Base-by-base conservation (phyloP, 2,797 vertebrate genomes). In the Lindbergichthys nudifrons region DNA sequence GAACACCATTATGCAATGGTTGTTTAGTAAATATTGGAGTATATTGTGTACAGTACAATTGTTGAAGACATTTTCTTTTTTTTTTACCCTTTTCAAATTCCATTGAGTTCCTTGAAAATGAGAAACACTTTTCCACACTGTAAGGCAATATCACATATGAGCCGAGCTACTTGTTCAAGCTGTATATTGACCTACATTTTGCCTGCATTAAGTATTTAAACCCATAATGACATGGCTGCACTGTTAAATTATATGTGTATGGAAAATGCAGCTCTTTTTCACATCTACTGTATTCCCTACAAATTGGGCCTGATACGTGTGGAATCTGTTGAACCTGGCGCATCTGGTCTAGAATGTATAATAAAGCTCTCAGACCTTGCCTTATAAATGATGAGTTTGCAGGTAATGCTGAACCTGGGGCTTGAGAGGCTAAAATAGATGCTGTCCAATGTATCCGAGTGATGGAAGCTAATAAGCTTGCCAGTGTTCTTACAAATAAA, bases 401-500 rank as follows among this genome's bases (percentile, higher is more conserved):
- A 43, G 39, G 11, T 42, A 26, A 21, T 16, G 5, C 23, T 30
- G 61, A 47, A 30, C 9, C 26, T 15, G 41, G 46, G 11, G 26
- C 45, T 41, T 12, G 68, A 58, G 52, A 56, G 19, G 48, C 61
- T 46, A 1, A 71, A 30, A 46, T 36, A 56, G 9, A 56, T 8
- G 53, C 56, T 57, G 46, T 65, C 43, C 12, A 18, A 50, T 51
- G 43, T 5, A 2, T 30, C 14, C 30, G 46, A n/a, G 32, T 63
- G 30, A 71, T 5, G 73, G 65, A 56, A 15, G 51, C 52, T 70
- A 80, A 70, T 65, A 46, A 65, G 18, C 59, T 68, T 43, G 23
- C 36, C 30, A 50, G 48, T 59, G 42, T 41, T 46, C 53, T 41
- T 16, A 9, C 32, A 7, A 32, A 50, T 16, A 57, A 50, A 78